Percentiles rank a stretch among this genome's conserved stretches.
Conservation (phyloP, 2,113 vertebrate genomes). For the Nyctereutes procyonoides region DNA sequence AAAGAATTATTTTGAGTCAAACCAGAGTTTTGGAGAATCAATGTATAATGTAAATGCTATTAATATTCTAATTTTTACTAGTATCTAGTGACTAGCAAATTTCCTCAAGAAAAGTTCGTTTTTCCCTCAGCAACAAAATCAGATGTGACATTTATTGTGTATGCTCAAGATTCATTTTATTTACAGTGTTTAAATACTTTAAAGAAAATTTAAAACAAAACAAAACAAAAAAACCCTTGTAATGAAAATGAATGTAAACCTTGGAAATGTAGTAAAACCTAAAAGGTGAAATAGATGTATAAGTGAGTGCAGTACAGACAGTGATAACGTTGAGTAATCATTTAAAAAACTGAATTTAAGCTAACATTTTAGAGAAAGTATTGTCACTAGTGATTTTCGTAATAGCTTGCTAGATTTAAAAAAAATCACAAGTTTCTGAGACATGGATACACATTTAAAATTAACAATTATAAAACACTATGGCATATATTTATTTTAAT, state of each 20-base stretch:
- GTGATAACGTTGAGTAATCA: background rate
- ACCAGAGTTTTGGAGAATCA: background rate
- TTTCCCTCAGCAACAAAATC: background rate
- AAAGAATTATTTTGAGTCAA: background rate
- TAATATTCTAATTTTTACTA: background rate
- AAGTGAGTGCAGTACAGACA: background rate
- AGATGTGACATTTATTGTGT: background rate
- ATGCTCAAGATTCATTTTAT: background rate
- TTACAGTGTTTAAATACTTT: background rate
- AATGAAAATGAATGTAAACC: background rate
- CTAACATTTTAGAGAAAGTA: background rate
- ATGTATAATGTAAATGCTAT: background rate
- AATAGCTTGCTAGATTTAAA: background rate
- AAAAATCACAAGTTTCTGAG: background rate
- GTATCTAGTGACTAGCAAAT: background rate
- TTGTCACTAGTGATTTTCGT: background rate
- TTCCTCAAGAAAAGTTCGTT: background rate
- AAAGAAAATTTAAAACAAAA: background rate
- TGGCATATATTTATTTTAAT: background rate
- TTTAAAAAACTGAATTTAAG: background rate
- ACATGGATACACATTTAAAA: background rate
- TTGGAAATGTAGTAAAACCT: background rate
- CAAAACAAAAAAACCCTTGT: background rate
- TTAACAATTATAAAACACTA: background rate
- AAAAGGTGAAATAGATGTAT: background rate